Conservation (phyloP, 2,113 vertebrate genomes). For the Ondatra zibethicus region DNA sequence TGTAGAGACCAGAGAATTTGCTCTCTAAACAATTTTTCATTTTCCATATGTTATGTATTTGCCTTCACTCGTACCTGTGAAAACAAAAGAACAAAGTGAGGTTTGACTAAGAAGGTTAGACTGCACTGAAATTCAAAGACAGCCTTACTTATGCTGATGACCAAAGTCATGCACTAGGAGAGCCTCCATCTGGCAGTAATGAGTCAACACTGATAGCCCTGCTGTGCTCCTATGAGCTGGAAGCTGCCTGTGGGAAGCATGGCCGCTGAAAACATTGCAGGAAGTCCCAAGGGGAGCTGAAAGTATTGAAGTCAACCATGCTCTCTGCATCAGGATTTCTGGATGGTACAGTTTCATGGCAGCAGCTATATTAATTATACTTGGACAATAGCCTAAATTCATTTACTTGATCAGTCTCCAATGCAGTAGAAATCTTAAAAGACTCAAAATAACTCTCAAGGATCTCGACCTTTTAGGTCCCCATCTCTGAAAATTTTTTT, state of each 20-base stretch:
- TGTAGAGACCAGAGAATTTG: background rate
- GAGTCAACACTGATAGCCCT: background rate
- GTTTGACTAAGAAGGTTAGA: background rate
- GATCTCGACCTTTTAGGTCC: background rate
- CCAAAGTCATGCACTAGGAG: background rate
- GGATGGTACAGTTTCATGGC: background rate
- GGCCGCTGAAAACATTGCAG: background rate
- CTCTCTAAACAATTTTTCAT: background rate
- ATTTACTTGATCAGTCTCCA: background rate
- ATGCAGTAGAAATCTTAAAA: background rate
- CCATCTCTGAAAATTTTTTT: background rate
- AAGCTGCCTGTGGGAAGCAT: conserved; percentile 48
- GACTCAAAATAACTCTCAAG: background rate
- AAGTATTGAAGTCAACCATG: background rate
- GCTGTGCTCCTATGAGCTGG: conserved; percentile 43
- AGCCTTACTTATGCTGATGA: background rate
- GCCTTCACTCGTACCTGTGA: background rate
- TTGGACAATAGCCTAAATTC: background rate
- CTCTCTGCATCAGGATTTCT: background rate
- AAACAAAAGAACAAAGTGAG: background rate
- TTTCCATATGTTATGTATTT: background rate
- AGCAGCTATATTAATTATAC: background rate
- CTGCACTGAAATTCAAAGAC: conserved; percentile 4
- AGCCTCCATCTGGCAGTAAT: background rate
- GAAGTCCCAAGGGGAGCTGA: background rate